Conservation (phyloP, 2,113 vertebrate genomes). For the Bungarus multicinctus region DNA sequence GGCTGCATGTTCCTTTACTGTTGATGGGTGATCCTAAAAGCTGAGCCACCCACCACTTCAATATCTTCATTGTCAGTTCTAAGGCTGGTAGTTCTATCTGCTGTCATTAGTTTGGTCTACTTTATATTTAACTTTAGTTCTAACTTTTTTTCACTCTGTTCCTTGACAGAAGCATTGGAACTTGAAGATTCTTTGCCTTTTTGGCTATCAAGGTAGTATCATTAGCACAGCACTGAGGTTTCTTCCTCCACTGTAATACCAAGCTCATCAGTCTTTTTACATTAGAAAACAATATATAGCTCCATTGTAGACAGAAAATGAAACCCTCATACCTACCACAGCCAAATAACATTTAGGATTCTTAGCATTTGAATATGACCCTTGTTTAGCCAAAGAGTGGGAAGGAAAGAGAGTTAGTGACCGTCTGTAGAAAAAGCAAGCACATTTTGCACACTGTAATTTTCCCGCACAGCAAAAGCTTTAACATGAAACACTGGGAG, state of each 20-base stretch:
- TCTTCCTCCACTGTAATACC: neutral
- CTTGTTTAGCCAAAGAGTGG: neutral
- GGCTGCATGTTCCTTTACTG: neutral
- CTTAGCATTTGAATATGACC: neutral
- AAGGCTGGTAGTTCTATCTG: neutral
- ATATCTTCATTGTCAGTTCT: neutral
- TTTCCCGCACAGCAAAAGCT: neutral
- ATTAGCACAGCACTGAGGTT: neutral
- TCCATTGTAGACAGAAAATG: neutral
- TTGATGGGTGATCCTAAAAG: neutral
- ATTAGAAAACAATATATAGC: neutral
- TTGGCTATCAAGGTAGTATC: neutral
- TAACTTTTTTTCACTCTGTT: neutral
- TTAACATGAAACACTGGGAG: conserved; percentile 31
- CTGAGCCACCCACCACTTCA: neutral
- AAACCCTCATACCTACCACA: neutral
- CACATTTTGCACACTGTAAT: neutral
- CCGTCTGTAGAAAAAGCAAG: neutral
- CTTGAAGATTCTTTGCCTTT: neutral
- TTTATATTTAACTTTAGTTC: neutral
- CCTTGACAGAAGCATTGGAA: neutral
- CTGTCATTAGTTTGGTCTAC: neutral
- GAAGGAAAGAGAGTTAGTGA: rapidly evolving
- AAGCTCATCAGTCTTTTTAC: neutral
- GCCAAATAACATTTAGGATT: neutral